Evolutionary conservation across 1,140 invertebrate species (phyloP), one percentile per base, ranked within the genome.

Genomic region (Camponotus pennsylvanicus): DNA sequence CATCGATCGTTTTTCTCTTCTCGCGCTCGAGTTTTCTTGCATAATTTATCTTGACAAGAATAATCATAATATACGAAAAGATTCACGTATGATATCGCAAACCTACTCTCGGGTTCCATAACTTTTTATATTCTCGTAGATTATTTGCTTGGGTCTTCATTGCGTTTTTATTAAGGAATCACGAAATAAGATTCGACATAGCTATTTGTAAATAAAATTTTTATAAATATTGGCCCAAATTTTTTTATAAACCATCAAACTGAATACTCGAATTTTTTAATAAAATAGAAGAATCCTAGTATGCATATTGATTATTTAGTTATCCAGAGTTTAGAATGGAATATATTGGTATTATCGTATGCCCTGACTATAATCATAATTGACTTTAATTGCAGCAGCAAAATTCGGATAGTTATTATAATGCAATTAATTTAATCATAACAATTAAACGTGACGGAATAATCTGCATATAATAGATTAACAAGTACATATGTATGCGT

Each of bases 21-120:
- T 80, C 8, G 6, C 8, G 6, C 15, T n/a, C n/a, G 3, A 70
- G 11, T 78, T 40, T 69, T 79, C 40, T 80, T n/a, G 40, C 67
- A 15, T 45, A 27, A 69, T 42, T 70, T 69, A 69, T 69, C 40
- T 5, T 21, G n/a, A 45, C 40, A n/a, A n/a, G 11, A 7, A 3
- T 21, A 32, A 15, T 15, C 15, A 15, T 13, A 21, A 69, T 42
- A 69, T 42, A 69, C 9, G 67, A 69, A 11, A 45, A n/a, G 11
- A 45, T 69, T 69, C 45, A 3, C 9, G 1, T 34, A 13, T 27
- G 67, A 59, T 69, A 6, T 13, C 40, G 40, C 13, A 32, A 69
- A 42, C 8, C 45, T 13, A 5, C 9, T 32, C 21, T 57, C 45
- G 18, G 1, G 15, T 71, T 42, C 6, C 37, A 59, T 80, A 32